Evolutionary conservation across 2,797 vertebrate genomes (phyloP), one percentile per base, ranked within the genome.

Genomic region (Tachyglossus aculeatus): DNA sequence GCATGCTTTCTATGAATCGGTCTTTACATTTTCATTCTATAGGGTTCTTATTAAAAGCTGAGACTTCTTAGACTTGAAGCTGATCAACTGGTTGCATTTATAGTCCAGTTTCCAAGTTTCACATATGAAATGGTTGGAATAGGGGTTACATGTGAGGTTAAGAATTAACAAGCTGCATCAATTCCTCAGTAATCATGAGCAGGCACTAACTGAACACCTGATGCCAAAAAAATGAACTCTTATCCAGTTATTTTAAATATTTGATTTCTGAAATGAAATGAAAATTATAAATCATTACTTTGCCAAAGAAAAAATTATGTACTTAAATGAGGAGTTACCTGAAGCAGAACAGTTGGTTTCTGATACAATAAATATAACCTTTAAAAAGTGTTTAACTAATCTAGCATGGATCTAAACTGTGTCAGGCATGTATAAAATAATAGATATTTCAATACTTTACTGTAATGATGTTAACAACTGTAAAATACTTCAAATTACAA

Each of bases 401-500:
- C 33, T 15, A 19, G 19, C 27, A 53, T 5, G 61, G 47, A 51
- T 18, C 11, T 43, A 71, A 24, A 36, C 47, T 56, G 67, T 59
- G 48, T 44, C 24, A n/a, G 48, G 16, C 61, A 1, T 41, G 44
- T 27, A 55, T 2, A 2, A 5, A 41, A 57, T 37, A 34, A 21
- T 41, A 3, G 21, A 54, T 41, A 61, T 73, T 50, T 37, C 50
- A 76, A 34, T 58, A 63, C 68, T 24, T 58, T 66, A 54, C 45
- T 44, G 34, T 44, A 54, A 67, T 54, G 24, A 9, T 47, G 9
- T 47, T 48, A 57, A 66, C 60, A 63, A 70, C 38, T 61, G 13
- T 7, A 60, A 75, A 33, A n/a, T 71, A 53, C 45, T 60, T 50
- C 70, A 70, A 40, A 81, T 75, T 65, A 77, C 15, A 15, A 47